Evolutionary conservation across 2,888 invertebrate genomes (phyloP).

Genomic region (Drosophila infuscata): DNA sequence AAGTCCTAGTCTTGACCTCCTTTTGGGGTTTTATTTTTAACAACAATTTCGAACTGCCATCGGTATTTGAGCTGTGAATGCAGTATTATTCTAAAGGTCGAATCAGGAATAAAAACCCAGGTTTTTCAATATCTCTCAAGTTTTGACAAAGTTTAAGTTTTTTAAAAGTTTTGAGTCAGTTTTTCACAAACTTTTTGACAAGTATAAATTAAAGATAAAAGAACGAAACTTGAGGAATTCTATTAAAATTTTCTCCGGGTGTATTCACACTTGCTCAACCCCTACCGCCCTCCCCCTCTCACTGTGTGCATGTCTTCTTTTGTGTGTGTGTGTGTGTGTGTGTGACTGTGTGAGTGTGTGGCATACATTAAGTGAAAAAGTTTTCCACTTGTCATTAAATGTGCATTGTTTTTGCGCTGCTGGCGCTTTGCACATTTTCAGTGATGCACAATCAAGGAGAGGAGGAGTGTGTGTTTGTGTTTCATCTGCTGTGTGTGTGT

Average conservation of each 20-base stretch:
- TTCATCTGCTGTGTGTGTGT: background rate
- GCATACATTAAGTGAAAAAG: constrained; percentile 79
- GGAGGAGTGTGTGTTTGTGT: background rate
- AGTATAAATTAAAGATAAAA: background rate
- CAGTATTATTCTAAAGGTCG: background rate
- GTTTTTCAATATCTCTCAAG: background rate
- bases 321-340: background rate
- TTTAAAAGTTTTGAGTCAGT: background rate
- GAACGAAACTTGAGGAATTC: background rate
- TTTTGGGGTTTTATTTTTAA: too few species aligned
- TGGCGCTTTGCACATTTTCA: constrained; percentile 57
- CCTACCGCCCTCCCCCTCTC: background rate
- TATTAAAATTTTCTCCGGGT: background rate
- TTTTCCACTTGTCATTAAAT: constrained; percentile 81
- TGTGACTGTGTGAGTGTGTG: constrained; percentile 47
- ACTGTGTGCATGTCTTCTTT: constrained; percentile 12
- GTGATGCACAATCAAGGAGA: constrained; percentile 28
- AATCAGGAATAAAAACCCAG: background rate
- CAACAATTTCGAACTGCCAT: too few species aligned
- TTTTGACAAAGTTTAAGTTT: background rate
- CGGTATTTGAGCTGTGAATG: background rate
- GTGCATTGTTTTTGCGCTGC: constrained; percentile 75
- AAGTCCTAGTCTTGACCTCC: background rate
- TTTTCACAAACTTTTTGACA: background rate
- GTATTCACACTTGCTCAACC: background rate